Conservation (phyloP, 2,113 vertebrate genomes). For the Okapia johnstoni region DNA sequence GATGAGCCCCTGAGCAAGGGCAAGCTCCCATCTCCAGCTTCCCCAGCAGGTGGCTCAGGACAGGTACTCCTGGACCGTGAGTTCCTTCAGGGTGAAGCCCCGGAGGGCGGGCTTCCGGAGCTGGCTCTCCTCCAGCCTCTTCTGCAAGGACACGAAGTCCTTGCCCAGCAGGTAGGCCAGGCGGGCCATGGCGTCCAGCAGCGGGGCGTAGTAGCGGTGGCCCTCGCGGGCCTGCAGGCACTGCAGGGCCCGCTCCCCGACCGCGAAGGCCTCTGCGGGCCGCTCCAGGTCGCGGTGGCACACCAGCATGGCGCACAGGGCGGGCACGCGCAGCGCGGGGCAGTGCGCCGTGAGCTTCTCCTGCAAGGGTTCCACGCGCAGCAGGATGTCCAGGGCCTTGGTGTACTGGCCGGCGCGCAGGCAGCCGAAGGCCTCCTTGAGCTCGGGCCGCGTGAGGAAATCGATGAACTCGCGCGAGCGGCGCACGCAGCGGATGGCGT, state of each 20-base stretch:
- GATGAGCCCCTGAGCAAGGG: rapidly evolving
- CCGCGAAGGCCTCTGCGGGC: slow-evolving; percentile 80
- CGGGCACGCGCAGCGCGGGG: slow-evolving; percentile 79
- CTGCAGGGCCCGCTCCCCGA: slow-evolving; percentile 83
- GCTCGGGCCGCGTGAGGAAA: slow-evolving; percentile 89
- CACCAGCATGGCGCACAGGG: slow-evolving; percentile 87
- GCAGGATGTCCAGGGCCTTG: slow-evolving; percentile 81
- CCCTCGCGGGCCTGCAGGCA: slow-evolving; percentile 75
- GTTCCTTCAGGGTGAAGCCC: slow-evolving; percentile 87
- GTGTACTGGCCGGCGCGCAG: slow-evolving; percentile 89
- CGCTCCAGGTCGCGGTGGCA: slow-evolving; percentile 90
- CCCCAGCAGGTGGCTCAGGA: neutral
- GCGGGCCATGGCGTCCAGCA: slow-evolving; percentile 88
- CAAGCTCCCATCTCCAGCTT: rapidly evolving
- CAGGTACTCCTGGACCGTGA: slow-evolving; percentile 87
- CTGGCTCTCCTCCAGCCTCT: slow-evolving; percentile 83
- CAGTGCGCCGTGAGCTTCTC: slow-evolving; percentile 87
- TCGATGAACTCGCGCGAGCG: slow-evolving; percentile 80
- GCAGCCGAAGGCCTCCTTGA: slow-evolving; percentile 83
- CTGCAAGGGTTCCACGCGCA: slow-evolving; percentile 82
- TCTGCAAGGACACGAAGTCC: slow-evolving; percentile 88
- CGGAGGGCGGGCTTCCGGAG: slow-evolving; percentile 75
- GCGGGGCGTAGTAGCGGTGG: slow-evolving; percentile 81
- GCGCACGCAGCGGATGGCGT: slow-evolving; percentile 81
- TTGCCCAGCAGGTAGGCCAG: slow-evolving; percentile 87